Conservation (phyloP, 2,888 invertebrate genomes). For the Apodemia duryi region DNA sequence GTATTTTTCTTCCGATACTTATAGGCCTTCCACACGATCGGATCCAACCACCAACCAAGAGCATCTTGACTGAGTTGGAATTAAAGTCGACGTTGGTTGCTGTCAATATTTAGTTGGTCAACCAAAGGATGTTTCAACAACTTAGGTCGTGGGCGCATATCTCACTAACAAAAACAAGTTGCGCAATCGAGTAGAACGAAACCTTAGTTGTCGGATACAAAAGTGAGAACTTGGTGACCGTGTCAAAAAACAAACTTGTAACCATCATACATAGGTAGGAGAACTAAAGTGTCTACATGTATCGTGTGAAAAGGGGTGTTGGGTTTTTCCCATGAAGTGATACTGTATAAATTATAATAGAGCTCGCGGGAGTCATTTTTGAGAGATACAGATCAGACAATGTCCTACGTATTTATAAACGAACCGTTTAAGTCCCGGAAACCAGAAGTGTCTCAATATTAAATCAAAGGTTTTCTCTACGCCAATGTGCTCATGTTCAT, state of each 20-base stretch:
- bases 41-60: too few relatives aligned
- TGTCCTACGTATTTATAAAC: constrained; percentile 16
- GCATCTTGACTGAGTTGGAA: too few relatives aligned
- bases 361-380: constrained; percentile 28
- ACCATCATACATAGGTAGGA: constrained; percentile 17
- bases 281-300: constrained; percentile 24
- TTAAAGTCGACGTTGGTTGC: too few relatives aligned
- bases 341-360: not conserved
- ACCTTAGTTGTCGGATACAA: too few relatives aligned
- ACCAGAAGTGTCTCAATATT: constrained; percentile 18
- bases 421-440: constrained; percentile 19
- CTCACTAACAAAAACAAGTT: too few relatives aligned
- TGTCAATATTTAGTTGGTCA: too few relatives aligned
- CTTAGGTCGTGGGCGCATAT: too few relatives aligned
- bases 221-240: too few relatives aligned
- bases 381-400: constrained; percentile 23
- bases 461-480: constrained; percentile 20
- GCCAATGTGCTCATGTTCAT: constrained; percentile 21
- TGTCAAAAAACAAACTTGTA: constrained; percentile 20
- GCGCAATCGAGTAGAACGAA: too few relatives aligned
- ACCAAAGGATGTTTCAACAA: too few relatives aligned
- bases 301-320: constrained; percentile 30
- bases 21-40: not conserved
- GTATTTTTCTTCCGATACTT: not conserved
- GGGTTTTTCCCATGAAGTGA: constrained; percentile 28